Conservation (phyloP, 2,797 vertebrate species). For the Acanthis flammea region DNA sequence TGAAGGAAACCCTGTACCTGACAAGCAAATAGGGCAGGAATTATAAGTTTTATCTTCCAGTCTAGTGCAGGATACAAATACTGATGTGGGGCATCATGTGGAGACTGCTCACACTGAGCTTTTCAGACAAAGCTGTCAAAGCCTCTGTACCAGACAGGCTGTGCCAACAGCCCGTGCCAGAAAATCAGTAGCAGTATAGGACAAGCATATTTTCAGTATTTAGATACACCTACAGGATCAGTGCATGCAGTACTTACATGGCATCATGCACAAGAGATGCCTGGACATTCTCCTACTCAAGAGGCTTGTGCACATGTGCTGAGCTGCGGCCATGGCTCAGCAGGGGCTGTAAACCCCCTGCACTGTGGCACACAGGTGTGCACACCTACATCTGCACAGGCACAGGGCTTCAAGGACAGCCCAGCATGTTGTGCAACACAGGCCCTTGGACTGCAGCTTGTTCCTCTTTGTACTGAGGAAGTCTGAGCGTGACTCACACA, state of each 20-base stretch:
- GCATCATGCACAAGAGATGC: background rate
- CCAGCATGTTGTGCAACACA: background rate
- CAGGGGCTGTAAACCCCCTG: rapidly evolving
- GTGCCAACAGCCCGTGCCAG: background rate
- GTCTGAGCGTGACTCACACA: background rate
- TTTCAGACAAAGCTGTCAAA: background rate
- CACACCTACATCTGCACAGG: background rate
- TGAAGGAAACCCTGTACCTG: background rate
- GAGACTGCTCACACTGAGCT: background rate
- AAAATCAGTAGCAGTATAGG: background rate
- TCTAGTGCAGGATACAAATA: background rate
- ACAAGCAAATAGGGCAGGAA: background rate
- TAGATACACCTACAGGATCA: background rate
- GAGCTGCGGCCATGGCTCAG: background rate
- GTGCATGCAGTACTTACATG: background rate
- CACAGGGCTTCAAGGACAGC: background rate
- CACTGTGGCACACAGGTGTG: rapidly evolving
- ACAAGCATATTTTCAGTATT: background rate
- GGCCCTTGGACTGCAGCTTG: background rate
- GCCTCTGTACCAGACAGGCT: background rate
- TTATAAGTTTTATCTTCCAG: background rate
- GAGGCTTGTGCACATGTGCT: background rate
- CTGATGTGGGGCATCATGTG: background rate
- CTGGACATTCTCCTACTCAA: background rate
- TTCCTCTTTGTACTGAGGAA: background rate